Evolutionary conservation across 2,888 invertebrate genomes (phyloP), one percentile per base, ranked within the genome.

Genomic region (Diarsia rubi): DNA sequence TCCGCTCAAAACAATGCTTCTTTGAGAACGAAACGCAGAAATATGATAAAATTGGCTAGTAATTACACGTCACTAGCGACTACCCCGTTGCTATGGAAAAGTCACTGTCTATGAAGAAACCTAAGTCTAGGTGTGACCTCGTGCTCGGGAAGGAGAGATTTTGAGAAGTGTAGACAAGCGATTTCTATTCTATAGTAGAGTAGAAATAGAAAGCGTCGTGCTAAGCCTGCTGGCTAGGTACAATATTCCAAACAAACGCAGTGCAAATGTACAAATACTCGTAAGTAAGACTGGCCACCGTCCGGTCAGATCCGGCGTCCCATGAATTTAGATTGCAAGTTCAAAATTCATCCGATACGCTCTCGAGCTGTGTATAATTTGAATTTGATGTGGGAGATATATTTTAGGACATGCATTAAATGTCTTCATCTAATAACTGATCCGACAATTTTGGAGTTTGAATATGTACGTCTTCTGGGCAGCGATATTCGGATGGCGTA

Each of bases 281-380:
- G n/a, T n/a, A 91, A 90, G 90, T 90, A 89, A 90, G 88, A 86
- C 88, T 88, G 82, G 87, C 86, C 87, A 88, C 84, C 86, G 91
- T 89, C 90, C 89, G 84, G 86, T 88, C 84, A 87, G 90, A 86
- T 88, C 87, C 80, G 79, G 85, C 92, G 89, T 89, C 90, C 93
- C 91, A 95, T 95, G 95, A 95, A 95, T 95, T 95, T 95, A 95
- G 94, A 95, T 95, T 94, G 93, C 94, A 92, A 92, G 91, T 93
- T 93, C 94, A 92, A 94, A 94, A 93, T 94, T 94, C 92, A 93
- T 91, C 90, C 90, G 88, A 92, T 93, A 91, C 88, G 86, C 87
- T 85, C 88, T 84, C 87, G 69, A 42, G 86, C 80, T 83, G 85
- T 84, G 86, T 87, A 81, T 89, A 88, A 89, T 89, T 88, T 86